These are phyloP conservation scores for Oreochromis tanganicae DNA, from an alignment of 2,113 vertebrate genomes.

Conservation along the genomic window DNA sequence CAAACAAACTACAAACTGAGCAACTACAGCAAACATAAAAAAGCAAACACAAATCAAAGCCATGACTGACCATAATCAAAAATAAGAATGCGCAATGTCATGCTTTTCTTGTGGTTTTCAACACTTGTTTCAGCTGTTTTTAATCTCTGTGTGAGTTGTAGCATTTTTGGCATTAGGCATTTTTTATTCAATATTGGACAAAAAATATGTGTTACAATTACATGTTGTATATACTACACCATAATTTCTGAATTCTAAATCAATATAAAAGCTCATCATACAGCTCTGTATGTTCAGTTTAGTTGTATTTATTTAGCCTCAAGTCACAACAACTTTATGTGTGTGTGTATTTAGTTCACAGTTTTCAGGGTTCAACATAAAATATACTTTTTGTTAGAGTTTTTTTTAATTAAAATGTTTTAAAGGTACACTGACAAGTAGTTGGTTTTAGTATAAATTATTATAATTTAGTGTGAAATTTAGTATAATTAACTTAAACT, in stretches of 20 bases:
- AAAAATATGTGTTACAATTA: fast-evolving
- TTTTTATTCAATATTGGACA: background rate
- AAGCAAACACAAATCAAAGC: background rate
- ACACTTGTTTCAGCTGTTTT: background rate
- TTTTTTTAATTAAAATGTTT: background rate
- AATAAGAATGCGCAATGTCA: background rate
- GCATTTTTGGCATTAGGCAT: background rate
- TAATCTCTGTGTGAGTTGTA: background rate
- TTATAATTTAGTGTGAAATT: background rate
- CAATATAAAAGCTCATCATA: background rate
- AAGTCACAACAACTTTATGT: background rate
- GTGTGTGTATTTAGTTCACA: background rate
- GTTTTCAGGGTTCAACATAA: background rate
- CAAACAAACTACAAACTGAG: background rate
- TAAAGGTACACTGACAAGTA: background rate
- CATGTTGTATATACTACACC: background rate
- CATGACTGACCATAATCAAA: background rate
- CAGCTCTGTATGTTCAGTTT: background rate
- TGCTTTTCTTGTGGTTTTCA: background rate
- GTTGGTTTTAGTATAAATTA: background rate
- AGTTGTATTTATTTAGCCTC: background rate
- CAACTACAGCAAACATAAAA: background rate
- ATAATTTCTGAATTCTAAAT: background rate
- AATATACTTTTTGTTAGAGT: background rate
- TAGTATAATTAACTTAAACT: background rate